Percentiles rank a stretch among this genome's conserved stretches.
Evolutionary conservation across 2,113 vertebrate genomes (phyloP).

Genomic region (Corythoichthys haematopterus): DNA sequence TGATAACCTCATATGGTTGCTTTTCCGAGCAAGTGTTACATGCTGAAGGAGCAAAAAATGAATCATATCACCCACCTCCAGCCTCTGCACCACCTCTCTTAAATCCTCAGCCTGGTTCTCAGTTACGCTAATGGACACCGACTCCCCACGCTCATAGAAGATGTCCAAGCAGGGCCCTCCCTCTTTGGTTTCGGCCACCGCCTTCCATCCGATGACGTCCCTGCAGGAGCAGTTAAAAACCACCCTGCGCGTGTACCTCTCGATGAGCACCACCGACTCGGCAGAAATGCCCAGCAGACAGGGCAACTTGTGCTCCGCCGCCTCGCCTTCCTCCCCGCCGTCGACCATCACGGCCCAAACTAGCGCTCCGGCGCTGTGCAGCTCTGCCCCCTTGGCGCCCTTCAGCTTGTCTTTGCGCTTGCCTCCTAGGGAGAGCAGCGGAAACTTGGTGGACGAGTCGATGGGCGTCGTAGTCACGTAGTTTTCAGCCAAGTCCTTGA

Average conservation of each 20-base stretch:
- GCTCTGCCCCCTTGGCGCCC: slow-evolving; percentile 73
- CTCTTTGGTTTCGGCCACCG: slow-evolving; percentile 61
- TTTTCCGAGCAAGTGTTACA: not conserved
- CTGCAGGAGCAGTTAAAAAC: slow-evolving; percentile 86
- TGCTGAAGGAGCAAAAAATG: not conserved
- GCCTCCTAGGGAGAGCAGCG: slow-evolving; percentile 78
- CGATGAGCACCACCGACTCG: slow-evolving; percentile 82
- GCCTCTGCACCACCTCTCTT: slow-evolving; percentile 79
- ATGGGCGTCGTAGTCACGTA: slow-evolving; percentile 86
- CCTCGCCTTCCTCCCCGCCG: slow-evolving; percentile 41
- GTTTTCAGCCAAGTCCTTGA: slow-evolving; percentile 85
- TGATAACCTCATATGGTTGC: not conserved
- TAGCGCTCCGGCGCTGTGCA: slow-evolving; percentile 83
- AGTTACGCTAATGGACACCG: slow-evolving; percentile 70
- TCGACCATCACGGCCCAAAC: slow-evolving; percentile 80
- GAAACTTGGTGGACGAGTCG: slow-evolving; percentile 85
- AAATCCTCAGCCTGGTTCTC: slow-evolving; percentile 77
- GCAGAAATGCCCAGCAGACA: slow-evolving; percentile 83
- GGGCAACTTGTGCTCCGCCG: slow-evolving; percentile 59
- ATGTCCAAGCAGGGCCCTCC: slow-evolving; percentile 76
- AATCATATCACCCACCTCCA: slow-evolving; percentile 73
- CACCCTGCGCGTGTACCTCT: slow-evolving; percentile 74
- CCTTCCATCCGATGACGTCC: slow-evolving; percentile 88
- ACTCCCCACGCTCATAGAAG: slow-evolving; percentile 83
- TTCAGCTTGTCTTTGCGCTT: slow-evolving; percentile 81